Evolutionary conservation across 2,797 vertebrate species (phyloP).

Genomic region (Masticophis lateralis): DNA sequence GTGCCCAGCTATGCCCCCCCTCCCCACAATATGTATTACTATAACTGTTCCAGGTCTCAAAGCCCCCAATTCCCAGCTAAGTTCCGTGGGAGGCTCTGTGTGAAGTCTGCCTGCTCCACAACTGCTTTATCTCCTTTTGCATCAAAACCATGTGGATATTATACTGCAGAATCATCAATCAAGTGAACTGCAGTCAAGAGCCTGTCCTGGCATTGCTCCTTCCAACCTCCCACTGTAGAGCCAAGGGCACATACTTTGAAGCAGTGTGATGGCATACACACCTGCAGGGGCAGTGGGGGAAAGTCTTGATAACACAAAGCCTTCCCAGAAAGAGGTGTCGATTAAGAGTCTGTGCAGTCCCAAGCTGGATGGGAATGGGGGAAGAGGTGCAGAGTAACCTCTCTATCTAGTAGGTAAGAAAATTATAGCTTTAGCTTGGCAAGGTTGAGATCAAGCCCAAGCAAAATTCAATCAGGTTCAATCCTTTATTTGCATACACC

Average conservation of each 20-base stretch:
- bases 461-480: not conserved
- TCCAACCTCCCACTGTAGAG: constrained; percentile 10
- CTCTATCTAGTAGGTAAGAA: not conserved
- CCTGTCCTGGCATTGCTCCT: not conserved
- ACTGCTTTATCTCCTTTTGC: not conserved
- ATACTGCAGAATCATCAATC: constrained; percentile 16
- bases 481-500: not conserved
- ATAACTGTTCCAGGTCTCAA: not conserved
- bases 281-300: not conserved
- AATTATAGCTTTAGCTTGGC: not conserved
- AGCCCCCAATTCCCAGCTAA: not conserved
- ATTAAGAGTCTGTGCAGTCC: not conserved
- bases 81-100: not conserved
- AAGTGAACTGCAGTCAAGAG: constrained; percentile 5
- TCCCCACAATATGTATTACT: not conserved
- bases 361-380: not conserved
- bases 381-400: not conserved
- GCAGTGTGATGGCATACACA: not conserved
- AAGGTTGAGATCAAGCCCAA: not conserved
- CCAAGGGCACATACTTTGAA: constrained; percentile 12
- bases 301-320: not conserved
- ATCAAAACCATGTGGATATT: not conserved
- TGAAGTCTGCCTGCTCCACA: not conserved
- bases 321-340: not conserved
- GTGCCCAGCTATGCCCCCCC: not conserved